Evolutionary conservation across 2,888 invertebrate species (phyloP), one percentile per base, ranked within the genome.

Genomic region (Aradus depressus): DNA sequence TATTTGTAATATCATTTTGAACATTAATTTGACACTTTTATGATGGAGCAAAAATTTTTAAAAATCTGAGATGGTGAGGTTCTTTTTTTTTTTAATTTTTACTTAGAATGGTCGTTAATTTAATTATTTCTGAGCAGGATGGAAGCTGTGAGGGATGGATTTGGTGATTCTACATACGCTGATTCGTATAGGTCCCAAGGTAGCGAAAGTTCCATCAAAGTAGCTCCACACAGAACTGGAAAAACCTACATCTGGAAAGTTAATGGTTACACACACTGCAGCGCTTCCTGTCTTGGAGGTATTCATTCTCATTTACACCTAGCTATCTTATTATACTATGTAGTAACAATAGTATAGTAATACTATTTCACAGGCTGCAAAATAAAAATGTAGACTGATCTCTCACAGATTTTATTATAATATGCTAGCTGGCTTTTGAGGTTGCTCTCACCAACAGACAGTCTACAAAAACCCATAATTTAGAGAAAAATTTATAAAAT

Each of bases 251-350:
- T 88, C 66, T 91, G 91, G 91, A 83, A 83, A 61, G 85, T 86
- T 63, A 81, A 83, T 61, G 91, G 91, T 0, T 92, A 87, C 63
- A 89, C 89, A 0, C 85, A 88, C 55, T 97, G 97, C 72, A 93
- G 90, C 63, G 90, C 90, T 1, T 88, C 90, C 6, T 97, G 96
- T 65, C 75, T 95, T 2, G 93, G 93, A 59, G 86, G 87, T 64
- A 61, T 63, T 80, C 49, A n/a, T n/a, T n/a, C n/a, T n/a, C n/a
- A n/a, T n/a, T n/a, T n/a, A n/a, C n/a, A n/a, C n/a, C n/a, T n/a
- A n/a, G n/a, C n/a, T n/a, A n/a, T n/a, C n/a, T n/a, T n/a, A n/a
- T n/a, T n/a, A n/a, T n/a, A n/a, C n/a, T n/a, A n/a, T n/a, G n/a
- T n/a, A n/a, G n/a, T n/a, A n/a, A n/a, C n/a, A n/a, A n/a, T n/a